phyloP scores from a whole-genome alignment of 30 jellyfish, hydroid and myxozoan genomes.

The Aurelia aurita region DNA sequence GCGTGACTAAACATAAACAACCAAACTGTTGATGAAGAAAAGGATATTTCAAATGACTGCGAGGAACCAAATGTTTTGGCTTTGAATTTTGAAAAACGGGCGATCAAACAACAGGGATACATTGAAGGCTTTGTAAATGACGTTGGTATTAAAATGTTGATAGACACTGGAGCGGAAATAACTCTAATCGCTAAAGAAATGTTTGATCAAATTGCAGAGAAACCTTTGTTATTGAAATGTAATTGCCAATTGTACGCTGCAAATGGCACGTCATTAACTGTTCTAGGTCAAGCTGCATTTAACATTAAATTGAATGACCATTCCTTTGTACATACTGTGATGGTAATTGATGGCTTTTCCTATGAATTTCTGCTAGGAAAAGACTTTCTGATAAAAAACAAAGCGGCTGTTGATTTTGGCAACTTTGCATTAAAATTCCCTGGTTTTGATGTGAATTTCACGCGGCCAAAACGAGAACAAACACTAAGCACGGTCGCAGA shows the following conservation, averaged over 20 bases:
- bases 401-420: no score
- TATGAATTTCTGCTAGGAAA: conserved; percentile 23
- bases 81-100: neutral
- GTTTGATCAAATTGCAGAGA: conserved; percentile 11
- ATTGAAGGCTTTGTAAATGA: conserved; percentile 15
- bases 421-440: no score
- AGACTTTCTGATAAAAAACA: conserved; percentile 19
- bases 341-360: neutral
- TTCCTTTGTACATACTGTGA: neutral
- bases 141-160: neutral
- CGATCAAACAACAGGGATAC: conserved; percentile 21
- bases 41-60: neutral
- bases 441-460: no score
- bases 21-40: neutral
- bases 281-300: neutral
- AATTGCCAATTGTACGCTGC: neutral
- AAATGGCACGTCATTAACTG: no score
- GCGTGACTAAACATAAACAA: no score
- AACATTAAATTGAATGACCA: neutral
- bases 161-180: conserved; percentile 21
- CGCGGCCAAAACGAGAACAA: no score
- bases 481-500: no score
- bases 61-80: neutral
- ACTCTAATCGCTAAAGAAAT: conserved; percentile 13
- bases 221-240: neutral